Evolutionary conservation across 2,113 vertebrate genomes (phyloP).

Genomic region (Clarias batrachus): DNA sequence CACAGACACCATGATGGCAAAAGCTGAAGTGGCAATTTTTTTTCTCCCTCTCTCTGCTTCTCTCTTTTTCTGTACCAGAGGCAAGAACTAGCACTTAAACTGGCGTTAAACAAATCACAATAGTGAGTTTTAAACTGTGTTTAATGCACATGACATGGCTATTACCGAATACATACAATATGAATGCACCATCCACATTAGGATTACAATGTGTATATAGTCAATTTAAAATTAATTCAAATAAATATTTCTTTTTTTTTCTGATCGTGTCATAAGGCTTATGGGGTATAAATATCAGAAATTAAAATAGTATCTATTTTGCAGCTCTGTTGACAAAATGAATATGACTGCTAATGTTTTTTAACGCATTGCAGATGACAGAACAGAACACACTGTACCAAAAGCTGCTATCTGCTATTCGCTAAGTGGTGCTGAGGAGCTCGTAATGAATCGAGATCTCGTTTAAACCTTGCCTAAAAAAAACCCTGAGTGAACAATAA

Average conservation of each 20-base stretch:
- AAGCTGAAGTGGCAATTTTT: slow-evolving; percentile 40
- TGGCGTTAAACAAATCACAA: slow-evolving; percentile 59
- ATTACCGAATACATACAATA: neutral
- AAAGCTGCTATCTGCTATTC: neutral
- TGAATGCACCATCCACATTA: neutral
- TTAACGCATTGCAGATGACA: neutral
- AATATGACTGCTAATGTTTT: neutral
- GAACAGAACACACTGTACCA: neutral
- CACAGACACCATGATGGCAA: slow-evolving; percentile 53
- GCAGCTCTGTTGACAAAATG: neutral
- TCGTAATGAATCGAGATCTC: slow-evolving; percentile 1
- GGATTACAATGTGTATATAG: neutral
- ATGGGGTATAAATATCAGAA: neutral
- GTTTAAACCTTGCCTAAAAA: neutral
- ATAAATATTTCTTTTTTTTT: neutral
- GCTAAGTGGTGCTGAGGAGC: neutral
- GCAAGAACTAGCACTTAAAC: slow-evolving; percentile 30
- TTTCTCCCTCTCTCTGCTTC: slow-evolving; percentile 9
- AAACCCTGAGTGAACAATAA: neutral
- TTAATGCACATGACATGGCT: slow-evolving; percentile 61
- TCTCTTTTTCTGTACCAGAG: slow-evolving; percentile 22
- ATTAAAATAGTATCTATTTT: neutral
- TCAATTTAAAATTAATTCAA: neutral
- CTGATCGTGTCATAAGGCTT: neutral
- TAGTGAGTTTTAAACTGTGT: slow-evolving; percentile 67